phyloP scores from a whole-genome alignment of 1,140 invertebrate genomes.

The Cydia pomonella region DNA sequence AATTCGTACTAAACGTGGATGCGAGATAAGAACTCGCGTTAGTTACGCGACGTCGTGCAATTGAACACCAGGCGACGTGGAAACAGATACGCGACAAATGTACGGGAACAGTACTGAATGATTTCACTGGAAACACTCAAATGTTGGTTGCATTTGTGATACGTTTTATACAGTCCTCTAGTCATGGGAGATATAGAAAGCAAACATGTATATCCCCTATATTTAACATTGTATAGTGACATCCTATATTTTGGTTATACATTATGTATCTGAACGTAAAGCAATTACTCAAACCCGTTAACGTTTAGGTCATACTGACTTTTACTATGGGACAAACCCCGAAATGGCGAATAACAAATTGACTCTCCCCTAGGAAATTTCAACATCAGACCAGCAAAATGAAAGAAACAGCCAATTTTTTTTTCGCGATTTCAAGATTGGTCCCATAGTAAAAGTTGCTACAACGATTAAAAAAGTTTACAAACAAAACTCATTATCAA shows the following conservation, averaged over 20 bases:
- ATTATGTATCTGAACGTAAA: too few species aligned
- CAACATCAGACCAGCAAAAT: too few species aligned
- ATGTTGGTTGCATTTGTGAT: constrained; percentile 13
- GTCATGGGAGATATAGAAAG: background rate
- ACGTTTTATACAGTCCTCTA: constrained; percentile 4
- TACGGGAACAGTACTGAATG: constrained; percentile 41
- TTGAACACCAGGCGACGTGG: constrained; percentile 70
- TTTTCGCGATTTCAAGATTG: too few species aligned
- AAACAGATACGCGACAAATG: constrained; percentile 65
- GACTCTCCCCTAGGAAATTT: too few species aligned
- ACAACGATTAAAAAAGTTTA: too few species aligned
- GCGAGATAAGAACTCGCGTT: background rate
- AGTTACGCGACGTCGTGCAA: constrained; percentile 53
- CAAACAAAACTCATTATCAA: too few species aligned
- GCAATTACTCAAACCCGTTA: too few species aligned
- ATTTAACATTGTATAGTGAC: background rate
- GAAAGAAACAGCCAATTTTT: too few species aligned
- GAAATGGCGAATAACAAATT: too few species aligned
- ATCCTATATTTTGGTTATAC: background rate
- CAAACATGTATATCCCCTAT: background rate
- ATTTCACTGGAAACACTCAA: constrained; percentile 16
- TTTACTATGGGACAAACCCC: too few species aligned
- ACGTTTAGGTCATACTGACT: too few species aligned
- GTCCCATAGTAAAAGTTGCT: too few species aligned
- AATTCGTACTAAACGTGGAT: background rate